A percentile compares a stretch with the other conserved stretches of the same genome.
Conservation (phyloP, 2,888 invertebrate species). For the Helicoverpa assulta region DNA sequence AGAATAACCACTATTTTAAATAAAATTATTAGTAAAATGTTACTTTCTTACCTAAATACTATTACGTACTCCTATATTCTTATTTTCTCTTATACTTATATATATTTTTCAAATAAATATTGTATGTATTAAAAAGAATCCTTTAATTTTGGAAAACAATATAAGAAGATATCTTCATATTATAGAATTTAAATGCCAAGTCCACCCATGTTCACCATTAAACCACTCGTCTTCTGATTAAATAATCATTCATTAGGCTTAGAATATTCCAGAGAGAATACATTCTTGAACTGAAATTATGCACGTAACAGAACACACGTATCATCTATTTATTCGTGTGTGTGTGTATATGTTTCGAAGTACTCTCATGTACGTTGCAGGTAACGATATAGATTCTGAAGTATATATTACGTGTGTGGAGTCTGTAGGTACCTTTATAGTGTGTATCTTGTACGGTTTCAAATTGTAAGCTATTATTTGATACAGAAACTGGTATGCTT, state of each 20-base stretch:
- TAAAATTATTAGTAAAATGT: too few species aligned
- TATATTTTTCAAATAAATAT: too few species aligned
- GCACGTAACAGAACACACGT: constrained; percentile 13
- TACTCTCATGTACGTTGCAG: constrained; percentile 39
- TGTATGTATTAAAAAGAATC: too few species aligned
- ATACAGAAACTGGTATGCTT: constrained; percentile 8
- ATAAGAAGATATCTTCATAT: neutral
- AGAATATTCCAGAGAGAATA: constrained; percentile 48
- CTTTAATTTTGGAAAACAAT: too few species aligned
- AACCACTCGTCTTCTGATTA: constrained; percentile 14
- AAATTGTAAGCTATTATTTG: constrained; percentile 21
- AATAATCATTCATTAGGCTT: constrained; percentile 46
- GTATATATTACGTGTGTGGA: constrained; percentile 46
- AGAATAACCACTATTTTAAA: too few species aligned
- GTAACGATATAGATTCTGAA: constrained; percentile 22
- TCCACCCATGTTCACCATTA: neutral
- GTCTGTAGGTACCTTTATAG: constrained; percentile 26
- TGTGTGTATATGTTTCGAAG: constrained; percentile 18
- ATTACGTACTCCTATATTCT: too few species aligned
- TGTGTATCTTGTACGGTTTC: constrained; percentile 26
- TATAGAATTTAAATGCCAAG: constrained; percentile 12
- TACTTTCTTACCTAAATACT: too few species aligned
- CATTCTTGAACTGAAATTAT: constrained; percentile 43
- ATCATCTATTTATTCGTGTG: neutral
- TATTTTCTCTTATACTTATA: too few species aligned